Evolutionary conservation across 2,888 invertebrate genomes (phyloP).

Genomic region (Tetanocera ferruginea): DNA sequence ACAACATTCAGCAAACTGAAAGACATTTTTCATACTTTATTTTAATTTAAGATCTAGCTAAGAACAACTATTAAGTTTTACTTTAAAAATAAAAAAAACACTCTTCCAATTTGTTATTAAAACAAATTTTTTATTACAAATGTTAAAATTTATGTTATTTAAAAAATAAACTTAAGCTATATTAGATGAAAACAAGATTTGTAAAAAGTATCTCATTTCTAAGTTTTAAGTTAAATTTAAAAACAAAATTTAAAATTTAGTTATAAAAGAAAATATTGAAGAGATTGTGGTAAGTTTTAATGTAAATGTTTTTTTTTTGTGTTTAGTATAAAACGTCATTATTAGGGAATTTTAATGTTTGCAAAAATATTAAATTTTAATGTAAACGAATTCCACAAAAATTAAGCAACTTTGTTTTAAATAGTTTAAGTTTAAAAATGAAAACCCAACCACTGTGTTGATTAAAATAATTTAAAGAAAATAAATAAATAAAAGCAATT

Average conservation of each 20-base stretch:
- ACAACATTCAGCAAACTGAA: conserved; percentile 37
- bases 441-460: not conserved
- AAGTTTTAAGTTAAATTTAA: conserved; percentile 41
- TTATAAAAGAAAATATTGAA: not conserved
- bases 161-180: not conserved
- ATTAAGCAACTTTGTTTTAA: not conserved
- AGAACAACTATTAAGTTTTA: not conserved
- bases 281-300: not conserved
- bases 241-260: not conserved
- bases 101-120: conserved; percentile 43
- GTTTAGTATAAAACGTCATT: not conserved
- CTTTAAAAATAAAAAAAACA: conserved; percentile 25
- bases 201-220: conserved; percentile 50
- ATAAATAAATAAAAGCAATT: conserved; percentile 5
- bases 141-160: conserved; percentile 12
- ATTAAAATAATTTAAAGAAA: not conserved
- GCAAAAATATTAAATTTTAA: not conserved
- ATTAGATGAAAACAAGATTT: conserved; percentile 33
- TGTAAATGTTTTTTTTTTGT: not conserved
- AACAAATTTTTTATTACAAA: conserved; percentile 34
- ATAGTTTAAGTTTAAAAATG: not conserved
- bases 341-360: too few relatives aligned
- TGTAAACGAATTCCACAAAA: not conserved
- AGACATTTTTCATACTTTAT: conserved; percentile 34
- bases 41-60: conserved; percentile 1